phyloP scores from a whole-genome alignment of 2,888 invertebrate species.

The Drosophila silvestris region DNA sequence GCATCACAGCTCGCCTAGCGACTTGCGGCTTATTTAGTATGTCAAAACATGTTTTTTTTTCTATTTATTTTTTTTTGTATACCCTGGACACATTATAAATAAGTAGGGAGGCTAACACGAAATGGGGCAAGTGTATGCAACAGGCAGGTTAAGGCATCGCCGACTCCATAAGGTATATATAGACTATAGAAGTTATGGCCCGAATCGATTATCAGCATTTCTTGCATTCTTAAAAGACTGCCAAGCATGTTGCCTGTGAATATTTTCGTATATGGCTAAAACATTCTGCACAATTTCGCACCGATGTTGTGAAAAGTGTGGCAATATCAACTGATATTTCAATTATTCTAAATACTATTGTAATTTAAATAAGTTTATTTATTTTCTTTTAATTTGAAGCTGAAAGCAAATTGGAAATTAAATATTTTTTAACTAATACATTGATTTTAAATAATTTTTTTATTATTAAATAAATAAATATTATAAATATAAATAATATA shows the following conservation, averaged over 20 bases:
- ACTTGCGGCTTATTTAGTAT: slow-evolving; percentile 80
- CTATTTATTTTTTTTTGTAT: background rate
- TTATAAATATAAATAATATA: background rate
- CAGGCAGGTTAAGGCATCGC: background rate
- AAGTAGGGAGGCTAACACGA: background rate
- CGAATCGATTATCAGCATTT: background rate
- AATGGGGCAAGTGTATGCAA: background rate
- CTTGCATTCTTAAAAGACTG: background rate
- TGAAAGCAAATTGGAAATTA: fast-evolving
- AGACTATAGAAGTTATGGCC: background rate
- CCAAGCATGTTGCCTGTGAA: background rate
- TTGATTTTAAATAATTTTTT: background rate
- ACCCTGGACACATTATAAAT: background rate
- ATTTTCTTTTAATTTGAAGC: background rate
- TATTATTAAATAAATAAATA: background rate
- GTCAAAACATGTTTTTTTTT: slow-evolving; percentile 76
- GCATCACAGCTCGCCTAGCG: slow-evolving; percentile 13
- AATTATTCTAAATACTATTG: background rate
- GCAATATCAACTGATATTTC: background rate
- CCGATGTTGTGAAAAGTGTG: background rate
- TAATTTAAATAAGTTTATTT: background rate
- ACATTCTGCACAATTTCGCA: background rate
- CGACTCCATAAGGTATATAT: background rate
- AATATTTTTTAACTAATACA: no score
- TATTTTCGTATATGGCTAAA: background rate